phyloP scores from a whole-genome alignment of 37 sponge, comb jelly and placozoan genomes.

The Ianthella basta region DNA sequence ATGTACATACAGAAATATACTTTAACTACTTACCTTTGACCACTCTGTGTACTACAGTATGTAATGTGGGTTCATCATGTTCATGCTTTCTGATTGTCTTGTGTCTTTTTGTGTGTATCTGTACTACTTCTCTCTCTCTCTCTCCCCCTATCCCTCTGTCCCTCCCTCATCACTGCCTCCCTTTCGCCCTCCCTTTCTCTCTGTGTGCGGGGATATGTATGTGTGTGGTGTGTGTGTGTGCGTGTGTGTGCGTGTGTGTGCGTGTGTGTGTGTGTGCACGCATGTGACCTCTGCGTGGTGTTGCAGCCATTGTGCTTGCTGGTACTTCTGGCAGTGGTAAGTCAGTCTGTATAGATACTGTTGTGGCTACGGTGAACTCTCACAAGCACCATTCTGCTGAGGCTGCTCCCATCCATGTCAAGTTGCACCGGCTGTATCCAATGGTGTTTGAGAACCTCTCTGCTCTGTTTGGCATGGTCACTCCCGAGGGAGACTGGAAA shows the following conservation, averaged over 20 bases:
- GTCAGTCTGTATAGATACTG: conserved; percentile 64
- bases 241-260: neutral
- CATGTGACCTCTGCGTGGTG: neutral
- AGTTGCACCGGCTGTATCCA: conserved; percentile 61
- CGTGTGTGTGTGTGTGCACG: neutral
- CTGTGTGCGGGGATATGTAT: too few species aligned
- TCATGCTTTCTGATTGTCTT: too few species aligned
- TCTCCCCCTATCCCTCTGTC: too few species aligned
- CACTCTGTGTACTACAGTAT: too few species aligned
- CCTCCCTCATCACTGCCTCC: too few species aligned
- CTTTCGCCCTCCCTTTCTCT: too few species aligned
- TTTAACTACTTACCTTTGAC: too few species aligned
- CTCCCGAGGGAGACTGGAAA: conserved; percentile 65
- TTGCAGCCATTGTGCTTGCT: conserved; percentile 69
- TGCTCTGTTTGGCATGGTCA: conserved; percentile 61
- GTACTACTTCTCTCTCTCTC: too few species aligned
- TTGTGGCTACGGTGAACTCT: conserved; percentile 58
- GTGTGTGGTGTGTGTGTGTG: too few species aligned
- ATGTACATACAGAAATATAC: conserved; percentile 5
- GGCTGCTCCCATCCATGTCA: conserved; percentile 9
- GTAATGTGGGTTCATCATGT: too few species aligned
- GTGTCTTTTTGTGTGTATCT: too few species aligned
- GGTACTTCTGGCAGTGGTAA: conserved; percentile 79
- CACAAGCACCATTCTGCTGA: neutral
- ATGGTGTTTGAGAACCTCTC: conserved; percentile 41